A percentile compares a stretch with the other conserved stretches of the same genome.
Evolutionary conservation across 2,888 invertebrate species (phyloP).

Genomic region (Lampropteryx suffumata): DNA sequence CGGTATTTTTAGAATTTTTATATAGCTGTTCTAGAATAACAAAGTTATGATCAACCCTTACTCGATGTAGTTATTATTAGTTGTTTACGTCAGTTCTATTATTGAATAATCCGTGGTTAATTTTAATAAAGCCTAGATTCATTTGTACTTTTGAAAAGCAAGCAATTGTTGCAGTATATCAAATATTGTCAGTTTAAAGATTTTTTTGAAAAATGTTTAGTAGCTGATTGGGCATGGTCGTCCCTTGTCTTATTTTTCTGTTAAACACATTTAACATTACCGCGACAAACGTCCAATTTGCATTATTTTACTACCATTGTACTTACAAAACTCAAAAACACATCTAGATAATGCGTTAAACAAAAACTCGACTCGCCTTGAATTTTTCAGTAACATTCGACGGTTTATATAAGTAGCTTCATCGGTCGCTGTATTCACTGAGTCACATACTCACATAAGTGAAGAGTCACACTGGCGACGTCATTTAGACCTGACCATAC

Average conservation of each 20-base stretch:
- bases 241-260: neutral
- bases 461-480: constrained; percentile 1
- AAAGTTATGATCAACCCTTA: neutral
- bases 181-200: too few relatives aligned
- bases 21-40: neutral
- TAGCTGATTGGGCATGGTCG: neutral
- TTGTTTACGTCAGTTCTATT: neutral
- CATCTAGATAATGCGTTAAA: constrained; percentile 3
- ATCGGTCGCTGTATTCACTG: constrained; percentile 5
- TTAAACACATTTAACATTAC: neutral
- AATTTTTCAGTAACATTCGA: constrained; percentile 9
- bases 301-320: constrained; percentile 9
- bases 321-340: neutral
- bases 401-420: constrained; percentile 13
- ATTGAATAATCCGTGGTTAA: too few relatives aligned
- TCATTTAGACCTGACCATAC: constrained; percentile 12
- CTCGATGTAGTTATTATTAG: too few relatives aligned
- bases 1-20: neutral
- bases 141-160: too few relatives aligned
- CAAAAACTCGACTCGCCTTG: constrained; percentile 15
- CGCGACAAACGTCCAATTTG: constrained; percentile 9
- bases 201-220: too few relatives aligned
- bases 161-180: too few relatives aligned
- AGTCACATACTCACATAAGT: constrained; percentile 3
- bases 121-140: too few relatives aligned